Evolutionary conservation across 2,797 vertebrate genomes (phyloP), one percentile per base, ranked within the genome.

Genomic region (Eospalax fontanierii): DNA sequence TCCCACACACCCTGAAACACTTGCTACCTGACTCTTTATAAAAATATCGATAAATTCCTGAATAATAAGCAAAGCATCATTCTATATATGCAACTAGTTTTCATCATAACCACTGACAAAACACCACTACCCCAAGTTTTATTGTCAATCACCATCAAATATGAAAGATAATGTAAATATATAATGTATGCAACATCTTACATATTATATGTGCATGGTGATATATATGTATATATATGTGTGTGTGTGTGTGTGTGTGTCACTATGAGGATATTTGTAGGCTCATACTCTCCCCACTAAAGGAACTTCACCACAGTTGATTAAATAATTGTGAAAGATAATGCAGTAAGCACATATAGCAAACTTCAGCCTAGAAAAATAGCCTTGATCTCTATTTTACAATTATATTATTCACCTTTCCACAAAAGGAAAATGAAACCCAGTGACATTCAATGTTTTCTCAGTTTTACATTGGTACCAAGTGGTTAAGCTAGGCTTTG

Each of bases 281-380:
- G 10, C 38, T 85, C 16, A 63, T 63, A 63, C 14, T 54, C 50
- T 54, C 84, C 70, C 33, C 24, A 66, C 40, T 66, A 15, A n/a
- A 14, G 43, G 84, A 75, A 93, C n/a, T 59, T 50, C 87, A 33
- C 9, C 40, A 65, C 2, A 3, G 19, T 65, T 6, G 2, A 3
- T 65, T 83, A 91, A 93, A 21, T 73, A 16, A 57, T 82, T 92
- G 61, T 43, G 54, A 84, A 66, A 40, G 4, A 21, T 70, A 90
- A 83, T 9, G 43, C 8, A 76, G 40, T 30, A 12, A 80, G 65
- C 4, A 66, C 15, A 66, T 10, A 9, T 33, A 14, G 66, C 8
- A 70, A 6, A 54, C 35, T 63, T 63, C 21, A 40, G 65, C 9
- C 9, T 76, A 75, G 50, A 18, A 74, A 21, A 94, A 24, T 79